A percentile compares a stretch with the other conserved stretches of the same genome.
phyloP scores from a whole-genome alignment of 2,888 invertebrate species.

The Blastobasis adustella region DNA sequence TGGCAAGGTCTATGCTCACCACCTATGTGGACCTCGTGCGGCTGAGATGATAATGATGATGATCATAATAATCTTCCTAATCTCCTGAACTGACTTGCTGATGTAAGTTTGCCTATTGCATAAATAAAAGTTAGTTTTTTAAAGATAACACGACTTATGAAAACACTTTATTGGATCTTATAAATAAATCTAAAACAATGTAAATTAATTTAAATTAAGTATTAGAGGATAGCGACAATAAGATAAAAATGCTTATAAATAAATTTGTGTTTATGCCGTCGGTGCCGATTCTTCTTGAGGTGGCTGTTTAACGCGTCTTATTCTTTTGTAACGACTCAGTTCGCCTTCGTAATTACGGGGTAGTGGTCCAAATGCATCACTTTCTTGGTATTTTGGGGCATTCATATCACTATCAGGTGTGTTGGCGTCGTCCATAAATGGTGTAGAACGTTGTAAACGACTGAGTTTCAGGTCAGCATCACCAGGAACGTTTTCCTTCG shows the following conservation, averaged over 20 bases:
- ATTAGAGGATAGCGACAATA: conserved; percentile 9
- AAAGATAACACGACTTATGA: too few relatives aligned
- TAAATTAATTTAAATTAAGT: conserved; percentile 25
- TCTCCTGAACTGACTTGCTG: too few relatives aligned
- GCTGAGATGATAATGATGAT: too few relatives aligned
- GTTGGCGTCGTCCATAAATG: conserved; percentile 23
- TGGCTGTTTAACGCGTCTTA: conserved; percentile 46
- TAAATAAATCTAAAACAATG: conserved; percentile 30
- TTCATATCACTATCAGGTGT: conserved; percentile 28
- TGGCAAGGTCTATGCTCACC: too few relatives aligned
- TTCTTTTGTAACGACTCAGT: conserved; percentile 51
- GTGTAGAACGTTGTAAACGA: conserved; percentile 21
- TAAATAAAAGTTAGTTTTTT: too few relatives aligned
- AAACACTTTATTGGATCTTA: conserved; percentile 36
- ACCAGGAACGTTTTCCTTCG: conserved; percentile 9
- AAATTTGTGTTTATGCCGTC: conserved; percentile 8
- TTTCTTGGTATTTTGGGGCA: conserved; percentile 41
- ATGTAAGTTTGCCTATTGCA: too few relatives aligned
- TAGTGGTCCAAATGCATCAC: conserved; percentile 48
- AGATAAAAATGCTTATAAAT: conserved; percentile 20
- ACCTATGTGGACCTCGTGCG: too few relatives aligned
- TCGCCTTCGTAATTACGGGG: conserved; percentile 46
- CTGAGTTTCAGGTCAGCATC: conserved; percentile 14
- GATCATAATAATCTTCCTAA: too few relatives aligned
- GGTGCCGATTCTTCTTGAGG: conserved; percentile 15